phyloP scores from a whole-genome alignment of 2,113 vertebrate genomes.

The Oryzias curvinotus region DNA sequence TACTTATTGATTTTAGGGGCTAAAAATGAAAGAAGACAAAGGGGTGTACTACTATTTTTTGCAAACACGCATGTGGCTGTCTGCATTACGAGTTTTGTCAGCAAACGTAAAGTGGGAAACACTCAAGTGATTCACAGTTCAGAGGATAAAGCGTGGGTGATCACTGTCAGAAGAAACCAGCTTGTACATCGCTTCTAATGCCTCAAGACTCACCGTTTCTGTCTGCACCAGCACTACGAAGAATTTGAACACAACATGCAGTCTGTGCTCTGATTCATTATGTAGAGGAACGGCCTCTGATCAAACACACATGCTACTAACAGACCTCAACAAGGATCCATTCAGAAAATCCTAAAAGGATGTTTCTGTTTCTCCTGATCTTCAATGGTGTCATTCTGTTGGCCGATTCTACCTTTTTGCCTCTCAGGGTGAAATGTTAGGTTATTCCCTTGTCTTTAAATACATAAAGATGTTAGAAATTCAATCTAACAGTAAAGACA shows the following conservation, averaged over 20 bases:
- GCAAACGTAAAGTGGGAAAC: constrained; percentile 44
- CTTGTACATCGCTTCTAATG: constrained; percentile 15
- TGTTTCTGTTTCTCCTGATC: background rate
- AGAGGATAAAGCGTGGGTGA: constrained; percentile 34
- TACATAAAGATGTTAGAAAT: background rate
- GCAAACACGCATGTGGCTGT: constrained; percentile 17
- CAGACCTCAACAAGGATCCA: constrained; percentile 10
- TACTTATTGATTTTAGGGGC: constrained; percentile 2
- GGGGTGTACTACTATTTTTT: background rate
- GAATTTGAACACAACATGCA: constrained; percentile 22
- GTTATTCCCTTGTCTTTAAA: too few species aligned
- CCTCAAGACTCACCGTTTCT: constrained; percentile 22
- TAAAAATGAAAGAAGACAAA: background rate
- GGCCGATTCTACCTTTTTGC: background rate
- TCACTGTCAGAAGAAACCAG: constrained; percentile 26
- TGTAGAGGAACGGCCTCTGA: constrained; percentile 16
- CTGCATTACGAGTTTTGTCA: constrained; percentile 15
- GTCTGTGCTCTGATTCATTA: constrained; percentile 33
- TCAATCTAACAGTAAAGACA: background rate
- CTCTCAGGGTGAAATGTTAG: background rate
- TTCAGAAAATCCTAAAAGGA: constrained; percentile 3
- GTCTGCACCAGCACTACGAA: constrained; percentile 37
- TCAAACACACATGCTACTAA: constrained; percentile 14
- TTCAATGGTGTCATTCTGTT: background rate
- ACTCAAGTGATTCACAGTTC: constrained; percentile 42